Conservation (phyloP, 2,113 vertebrate genomes). For the Acanthochromis polyacanthus region DNA sequence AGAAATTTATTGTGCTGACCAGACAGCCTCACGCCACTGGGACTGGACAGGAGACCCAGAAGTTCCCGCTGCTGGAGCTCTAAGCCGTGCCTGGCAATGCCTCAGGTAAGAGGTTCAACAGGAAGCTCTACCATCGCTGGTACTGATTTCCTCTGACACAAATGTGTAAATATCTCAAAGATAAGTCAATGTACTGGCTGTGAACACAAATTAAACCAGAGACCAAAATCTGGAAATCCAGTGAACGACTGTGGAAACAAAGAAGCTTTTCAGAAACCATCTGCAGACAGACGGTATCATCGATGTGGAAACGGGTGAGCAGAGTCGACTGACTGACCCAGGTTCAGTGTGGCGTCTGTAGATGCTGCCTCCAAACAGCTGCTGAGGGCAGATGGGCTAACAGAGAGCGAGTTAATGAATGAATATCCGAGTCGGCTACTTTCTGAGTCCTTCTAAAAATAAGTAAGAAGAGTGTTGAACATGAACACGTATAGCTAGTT, state of each 20-base stretch:
- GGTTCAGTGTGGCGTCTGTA: conserved; percentile 18
- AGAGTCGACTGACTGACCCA: conserved; percentile 11
- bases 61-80: conserved; percentile 88
- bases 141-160: not conserved
- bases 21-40: conserved; percentile 85
- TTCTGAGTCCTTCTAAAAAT: conserved; percentile 18
- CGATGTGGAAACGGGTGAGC: conserved; percentile 16
- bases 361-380: conserved; percentile 26
- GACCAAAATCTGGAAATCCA: not conserved
- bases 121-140: not conserved
- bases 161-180: not conserved
- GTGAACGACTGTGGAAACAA: not conserved
- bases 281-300: not conserved
- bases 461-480: not conserved
- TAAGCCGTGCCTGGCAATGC: conserved; percentile 95
- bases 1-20: conserved; percentile 52
- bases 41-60: conserved; percentile 87
- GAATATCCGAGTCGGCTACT: not conserved
- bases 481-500: not conserved
- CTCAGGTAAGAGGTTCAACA: conserved; percentile 88
- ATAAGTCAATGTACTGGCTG: no score
- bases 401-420: not conserved
- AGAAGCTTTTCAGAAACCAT: not conserved
- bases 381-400: conserved; percentile 30
- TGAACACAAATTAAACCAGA: not conserved